A percentile compares a stretch with the other conserved stretches of the same genome.
Evolutionary conservation across 2,888 invertebrate genomes (phyloP).

Genomic region (Melinaea menophilus): DNA sequence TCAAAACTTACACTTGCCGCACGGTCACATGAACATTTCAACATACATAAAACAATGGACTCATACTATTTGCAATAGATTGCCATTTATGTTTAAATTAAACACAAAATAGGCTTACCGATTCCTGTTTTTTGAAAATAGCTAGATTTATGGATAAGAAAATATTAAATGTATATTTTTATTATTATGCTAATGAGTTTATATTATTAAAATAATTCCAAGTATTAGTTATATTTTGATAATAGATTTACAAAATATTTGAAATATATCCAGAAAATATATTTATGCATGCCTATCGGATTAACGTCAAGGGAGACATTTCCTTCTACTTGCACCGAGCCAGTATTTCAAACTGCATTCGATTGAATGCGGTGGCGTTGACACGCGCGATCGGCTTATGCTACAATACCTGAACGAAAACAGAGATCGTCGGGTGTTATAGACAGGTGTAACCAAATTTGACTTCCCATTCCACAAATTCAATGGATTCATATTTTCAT

Average conservation of each 20-base stretch:
- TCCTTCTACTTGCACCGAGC: conserved; percentile 17
- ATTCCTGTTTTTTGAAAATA: no score
- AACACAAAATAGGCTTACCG: no score
- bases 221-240: no score
- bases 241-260: no score
- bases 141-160: no score
- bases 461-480: background rate
- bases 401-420: conserved; percentile 13
- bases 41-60: no score
- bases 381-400: conserved; percentile 28
- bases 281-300: conserved; percentile 12
- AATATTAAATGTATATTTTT: no score
- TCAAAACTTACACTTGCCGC: background rate
- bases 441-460: conserved; percentile 8
- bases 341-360: conserved; percentile 19
- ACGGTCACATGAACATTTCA: no score
- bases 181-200: no score
- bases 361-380: conserved; percentile 25
- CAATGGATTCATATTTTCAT: background rate
- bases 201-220: no score
- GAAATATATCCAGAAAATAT: conserved; percentile 6
- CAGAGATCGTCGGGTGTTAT: conserved; percentile 7
- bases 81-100: no score
- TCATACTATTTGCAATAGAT: no score
- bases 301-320: background rate